A percentile compares a stretch with the other conserved stretches of the same genome.
These are phyloP conservation scores for Hypocryptadius cinnamomeus DNA, from an alignment of 2,113 vertebrate species.

Conservation along the genomic window DNA sequence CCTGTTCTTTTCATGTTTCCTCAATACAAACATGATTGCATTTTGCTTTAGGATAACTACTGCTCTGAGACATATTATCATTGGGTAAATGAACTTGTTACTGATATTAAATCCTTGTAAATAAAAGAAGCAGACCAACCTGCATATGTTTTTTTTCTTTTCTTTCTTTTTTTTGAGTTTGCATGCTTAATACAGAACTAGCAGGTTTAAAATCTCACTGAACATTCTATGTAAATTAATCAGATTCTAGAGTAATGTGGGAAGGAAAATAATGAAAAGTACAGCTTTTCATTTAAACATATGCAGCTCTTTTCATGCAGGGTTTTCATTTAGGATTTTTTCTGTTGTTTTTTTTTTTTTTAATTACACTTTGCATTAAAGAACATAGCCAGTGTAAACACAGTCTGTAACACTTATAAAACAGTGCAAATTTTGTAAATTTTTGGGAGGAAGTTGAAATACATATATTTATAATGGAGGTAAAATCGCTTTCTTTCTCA, in stretches of 20 bases:
- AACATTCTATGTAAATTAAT: constrained; percentile 64
- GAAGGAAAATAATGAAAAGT: constrained; percentile 66
- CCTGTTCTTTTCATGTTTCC: constrained; percentile 66
- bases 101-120: constrained; percentile 50
- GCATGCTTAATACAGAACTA: constrained; percentile 71
- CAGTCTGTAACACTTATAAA: constrained; percentile 67
- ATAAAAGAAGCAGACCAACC: constrained; percentile 68
- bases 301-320: constrained; percentile 69
- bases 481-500: constrained; percentile 56
- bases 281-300: constrained; percentile 68
- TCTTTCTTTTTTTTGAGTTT: constrained; percentile 17
- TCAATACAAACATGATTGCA: constrained; percentile 42
- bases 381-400: constrained; percentile 71
- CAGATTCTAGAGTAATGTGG: constrained; percentile 55
- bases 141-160: neutral
- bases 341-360: neutral
- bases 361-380: constrained; percentile 67
- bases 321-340: constrained; percentile 12
- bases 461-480: constrained; percentile 51
- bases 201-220: constrained; percentile 66
- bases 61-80: constrained; percentile 35
- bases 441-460: constrained; percentile 55
- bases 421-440: constrained; percentile 60
- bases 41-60: constrained; percentile 43
- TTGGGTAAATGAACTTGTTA: constrained; percentile 52